phyloP scores from a whole-genome alignment of 2,888 invertebrate genomes.

The Lasioglossum leucozonium region DNA sequence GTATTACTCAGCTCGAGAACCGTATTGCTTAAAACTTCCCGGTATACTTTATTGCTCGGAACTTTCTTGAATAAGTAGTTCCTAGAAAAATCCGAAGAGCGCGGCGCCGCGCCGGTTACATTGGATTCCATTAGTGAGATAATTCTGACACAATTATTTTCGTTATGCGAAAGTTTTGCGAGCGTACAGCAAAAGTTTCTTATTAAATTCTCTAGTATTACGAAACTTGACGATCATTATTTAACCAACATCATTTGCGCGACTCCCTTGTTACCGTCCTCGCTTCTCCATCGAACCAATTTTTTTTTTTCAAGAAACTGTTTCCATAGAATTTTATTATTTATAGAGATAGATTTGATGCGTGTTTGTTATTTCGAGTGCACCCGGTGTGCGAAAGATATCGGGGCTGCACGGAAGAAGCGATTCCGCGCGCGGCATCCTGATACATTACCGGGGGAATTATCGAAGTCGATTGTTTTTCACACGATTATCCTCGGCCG shows the following conservation, averaged over 20 bases:
- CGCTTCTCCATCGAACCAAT: neutral
- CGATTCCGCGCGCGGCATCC: neutral
- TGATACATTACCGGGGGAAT: neutral
- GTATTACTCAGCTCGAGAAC: conserved; percentile 9
- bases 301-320: neutral
- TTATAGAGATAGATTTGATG: too few relatives aligned
- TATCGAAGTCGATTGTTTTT: conserved; percentile 45
- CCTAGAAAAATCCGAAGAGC: neutral
- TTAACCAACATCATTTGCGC: neutral
- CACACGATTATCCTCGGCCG: conserved; percentile 43
- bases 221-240: neutral
- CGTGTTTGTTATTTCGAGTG: neutral
- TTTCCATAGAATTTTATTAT: too few relatives aligned
- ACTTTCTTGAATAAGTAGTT: conserved; percentile 10
- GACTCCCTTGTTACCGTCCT: neutral
- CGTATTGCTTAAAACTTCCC: conserved; percentile 20
- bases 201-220: neutral
- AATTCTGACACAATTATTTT: neutral
- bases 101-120: neutral
- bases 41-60: neutral
- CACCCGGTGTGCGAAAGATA: too few relatives aligned
- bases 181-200: neutral
- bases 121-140: neutral
- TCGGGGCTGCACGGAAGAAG: neutral
- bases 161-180: neutral